Conservation (phyloP, 2,797 vertebrate genomes). For the Protosalanx chinensis region DNA sequence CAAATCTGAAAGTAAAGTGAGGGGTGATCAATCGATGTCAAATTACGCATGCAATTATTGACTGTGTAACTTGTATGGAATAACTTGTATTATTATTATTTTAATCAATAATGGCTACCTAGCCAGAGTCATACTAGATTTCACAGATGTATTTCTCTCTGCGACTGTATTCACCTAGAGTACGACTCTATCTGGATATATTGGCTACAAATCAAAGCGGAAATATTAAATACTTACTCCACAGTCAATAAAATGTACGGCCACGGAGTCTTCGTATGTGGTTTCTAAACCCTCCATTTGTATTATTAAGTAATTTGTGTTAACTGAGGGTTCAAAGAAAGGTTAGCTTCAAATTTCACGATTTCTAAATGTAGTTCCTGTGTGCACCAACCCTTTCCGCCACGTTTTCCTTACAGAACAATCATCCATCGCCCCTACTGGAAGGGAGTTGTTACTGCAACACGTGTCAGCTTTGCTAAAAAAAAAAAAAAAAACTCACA, state of each 20-base stretch:
- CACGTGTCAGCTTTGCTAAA: neutral
- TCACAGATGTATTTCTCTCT: no score
- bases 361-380: constrained; percentile 5
- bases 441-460: neutral
- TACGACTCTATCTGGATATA: neutral
- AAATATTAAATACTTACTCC: constrained; percentile 51
- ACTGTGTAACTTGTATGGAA: neutral
- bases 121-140: no score
- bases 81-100: neutral
- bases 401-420: neutral
- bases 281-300: constrained; percentile 68
- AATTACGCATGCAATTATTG: neutral
- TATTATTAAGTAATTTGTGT: neutral
- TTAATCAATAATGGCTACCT: neutral
- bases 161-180: no score
- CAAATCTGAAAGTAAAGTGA: constrained; percentile 61
- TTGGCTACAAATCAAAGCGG: neutral
- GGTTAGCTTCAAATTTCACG: neutral
- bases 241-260: constrained; percentile 62
- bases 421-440: no score
- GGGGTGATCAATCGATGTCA: neutral
- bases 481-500: constrained; percentile 7
- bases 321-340: neutral
- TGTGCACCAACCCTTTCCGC: neutral
- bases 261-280: constrained; percentile 63